Percentiles rank a stretch among this genome's conserved stretches.
Conservation (phyloP, 2,113 vertebrate genomes). For the Pogona vitticeps region DNA sequence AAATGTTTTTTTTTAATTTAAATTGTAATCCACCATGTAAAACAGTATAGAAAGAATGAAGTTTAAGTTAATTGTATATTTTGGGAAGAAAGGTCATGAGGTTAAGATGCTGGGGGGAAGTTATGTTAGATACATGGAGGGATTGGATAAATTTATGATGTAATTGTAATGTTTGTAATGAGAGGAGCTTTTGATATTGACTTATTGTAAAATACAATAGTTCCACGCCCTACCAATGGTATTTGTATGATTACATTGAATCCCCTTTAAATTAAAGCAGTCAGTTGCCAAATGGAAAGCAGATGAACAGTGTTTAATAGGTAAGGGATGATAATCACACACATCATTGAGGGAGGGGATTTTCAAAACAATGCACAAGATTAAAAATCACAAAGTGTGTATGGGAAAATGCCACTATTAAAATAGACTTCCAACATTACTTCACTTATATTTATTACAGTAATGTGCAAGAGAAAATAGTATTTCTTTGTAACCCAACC, state of each 20-base stretch:
- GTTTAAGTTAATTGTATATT: conserved; percentile 24
- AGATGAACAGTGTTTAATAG: conserved; percentile 30
- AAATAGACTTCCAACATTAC: conserved; percentile 47
- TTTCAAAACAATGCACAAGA: conserved; percentile 25
- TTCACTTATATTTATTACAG: conserved; percentile 32
- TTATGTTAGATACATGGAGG: conserved; percentile 53
- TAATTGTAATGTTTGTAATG: conserved; percentile 68
- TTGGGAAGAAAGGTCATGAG: conserved; percentile 54
- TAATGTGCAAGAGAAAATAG: conserved; percentile 35
- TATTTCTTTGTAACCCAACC: conserved; percentile 26
- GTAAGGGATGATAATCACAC: conserved; percentile 12
- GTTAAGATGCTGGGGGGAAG: conserved; percentile 61
- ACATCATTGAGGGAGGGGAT: not conserved
- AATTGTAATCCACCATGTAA: no score
- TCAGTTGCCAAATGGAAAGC: conserved; percentile 40
- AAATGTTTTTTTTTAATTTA: no score
- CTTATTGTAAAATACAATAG: conserved; percentile 47
- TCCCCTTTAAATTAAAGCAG: conserved; percentile 30
- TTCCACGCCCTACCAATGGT: conserved; percentile 46
- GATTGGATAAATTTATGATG: conserved; percentile 56
- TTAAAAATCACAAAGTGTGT: conserved; percentile 48
- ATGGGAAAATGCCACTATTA: conserved; percentile 45
- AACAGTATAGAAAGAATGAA: conserved; percentile 32
- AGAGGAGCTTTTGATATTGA: conserved; percentile 53
- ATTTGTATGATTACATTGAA: conserved; percentile 55